Conservation (phyloP, 2,113 vertebrate species). For the Tenrec ecaudatus region DNA sequence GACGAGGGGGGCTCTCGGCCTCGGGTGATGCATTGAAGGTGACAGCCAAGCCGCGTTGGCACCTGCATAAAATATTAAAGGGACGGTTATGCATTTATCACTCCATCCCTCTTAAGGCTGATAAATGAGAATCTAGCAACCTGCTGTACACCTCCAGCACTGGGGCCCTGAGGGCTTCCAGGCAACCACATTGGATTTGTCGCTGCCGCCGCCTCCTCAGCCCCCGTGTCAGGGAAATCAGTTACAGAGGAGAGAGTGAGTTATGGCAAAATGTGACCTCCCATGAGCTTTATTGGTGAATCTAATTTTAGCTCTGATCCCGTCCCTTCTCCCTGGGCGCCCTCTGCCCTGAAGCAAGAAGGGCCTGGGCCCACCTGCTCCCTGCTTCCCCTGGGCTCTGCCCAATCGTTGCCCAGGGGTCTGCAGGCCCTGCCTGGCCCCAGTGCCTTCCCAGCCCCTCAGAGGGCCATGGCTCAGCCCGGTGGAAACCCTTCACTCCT, state of each 20-base stretch:
- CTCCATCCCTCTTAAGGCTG: conserved; percentile 92
- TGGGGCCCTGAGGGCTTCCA: conserved; percentile 88
- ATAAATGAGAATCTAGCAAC: conserved; percentile 92
- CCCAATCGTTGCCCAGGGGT: not conserved
- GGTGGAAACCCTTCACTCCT: not conserved
- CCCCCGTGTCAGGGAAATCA: conserved; percentile 85
- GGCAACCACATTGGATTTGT: conserved; percentile 90
- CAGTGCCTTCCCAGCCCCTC: not conserved
- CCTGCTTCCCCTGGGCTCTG: conserved; percentile 52
- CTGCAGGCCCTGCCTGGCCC: not conserved
- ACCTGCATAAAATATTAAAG: conserved; percentile 93
- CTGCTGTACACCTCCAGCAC: conserved; percentile 88
- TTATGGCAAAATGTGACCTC: conserved; percentile 92
- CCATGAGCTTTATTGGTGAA: conserved; percentile 89
- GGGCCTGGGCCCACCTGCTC: conserved; percentile 72
- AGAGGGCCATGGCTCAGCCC: not conserved
- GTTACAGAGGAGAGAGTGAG: conserved; percentile 88
- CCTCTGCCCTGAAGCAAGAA: conserved; percentile 86
- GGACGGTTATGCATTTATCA: conserved; percentile 91
- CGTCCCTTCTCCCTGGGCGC: conserved; percentile 86
- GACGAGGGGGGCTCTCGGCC: conserved; percentile 88
- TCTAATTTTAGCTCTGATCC: conserved; percentile 95
- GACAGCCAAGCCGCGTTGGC: conserved; percentile 90
- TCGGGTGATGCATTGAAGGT: conserved; percentile 90
- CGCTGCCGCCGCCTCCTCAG: conserved; percentile 77